phyloP scores from a whole-genome alignment of 1,140 invertebrate genomes.

The Drosophila guanche region DNA sequence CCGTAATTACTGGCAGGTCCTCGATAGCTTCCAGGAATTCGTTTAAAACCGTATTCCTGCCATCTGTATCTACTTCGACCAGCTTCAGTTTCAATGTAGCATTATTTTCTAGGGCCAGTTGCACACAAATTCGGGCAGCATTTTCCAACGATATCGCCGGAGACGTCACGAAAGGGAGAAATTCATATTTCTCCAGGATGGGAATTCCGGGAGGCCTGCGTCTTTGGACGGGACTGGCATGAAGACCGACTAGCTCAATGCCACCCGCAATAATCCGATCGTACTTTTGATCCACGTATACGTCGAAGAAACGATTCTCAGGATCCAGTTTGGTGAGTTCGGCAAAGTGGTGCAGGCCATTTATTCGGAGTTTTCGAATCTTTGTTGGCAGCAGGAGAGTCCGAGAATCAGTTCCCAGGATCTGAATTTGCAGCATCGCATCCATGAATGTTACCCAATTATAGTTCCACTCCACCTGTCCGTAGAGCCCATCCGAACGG shows the following conservation, averaged over 20 bases:
- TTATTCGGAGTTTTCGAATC: slow-evolving; percentile 91
- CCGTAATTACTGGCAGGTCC: slow-evolving; percentile 86
- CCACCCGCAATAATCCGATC: slow-evolving; percentile 88
- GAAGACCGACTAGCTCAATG: slow-evolving; percentile 92
- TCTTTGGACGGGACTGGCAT: slow-evolving; percentile 90
- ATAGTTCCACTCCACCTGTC: slow-evolving; percentile 87
- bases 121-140: slow-evolving; percentile 83
- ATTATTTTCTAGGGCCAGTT: slow-evolving; percentile 92
- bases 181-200: slow-evolving; percentile 90
- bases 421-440: slow-evolving; percentile 94
- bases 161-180: slow-evolving; percentile 88
- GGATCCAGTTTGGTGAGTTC: slow-evolving; percentile 78
- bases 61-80: slow-evolving; percentile 85
- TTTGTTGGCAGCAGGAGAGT: slow-evolving; percentile 93
- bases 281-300: slow-evolving; percentile 67
- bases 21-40: slow-evolving; percentile 85
- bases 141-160: slow-evolving; percentile 75
- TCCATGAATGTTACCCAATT: slow-evolving; percentile 98
- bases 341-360: slow-evolving; percentile 88
- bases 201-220: slow-evolving; percentile 87
- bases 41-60: slow-evolving; percentile 84
- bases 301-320: slow-evolving; percentile 80
- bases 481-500: slow-evolving; percentile 84
- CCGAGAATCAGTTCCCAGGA: slow-evolving; percentile 90
- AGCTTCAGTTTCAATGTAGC: slow-evolving; percentile 88